Base-by-base conservation (phyloP, 2,797 vertebrate genomes). In the Silurus aristotelis region DNA sequence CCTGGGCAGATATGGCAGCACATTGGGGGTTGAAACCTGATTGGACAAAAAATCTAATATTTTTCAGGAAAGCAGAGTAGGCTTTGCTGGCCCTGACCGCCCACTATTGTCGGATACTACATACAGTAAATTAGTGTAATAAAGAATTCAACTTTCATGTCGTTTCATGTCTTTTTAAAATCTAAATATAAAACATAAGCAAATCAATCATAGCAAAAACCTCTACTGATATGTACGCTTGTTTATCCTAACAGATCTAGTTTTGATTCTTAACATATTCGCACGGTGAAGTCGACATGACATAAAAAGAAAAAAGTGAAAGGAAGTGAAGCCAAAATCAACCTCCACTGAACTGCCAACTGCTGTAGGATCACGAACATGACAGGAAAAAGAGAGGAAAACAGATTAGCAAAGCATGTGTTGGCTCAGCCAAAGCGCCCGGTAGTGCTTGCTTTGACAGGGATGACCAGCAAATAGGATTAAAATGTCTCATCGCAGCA, bases 381-480 rank as follows among this genome's bases (percentile, higher is more conserved):
- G 25, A 19, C 48, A 82, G 80, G 27, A 58, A 70, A 70, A 58
- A 68, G 66, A 13, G 52, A 58, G 48, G 80, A 58, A 38, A 43
- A 82, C 80, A 70, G 80, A 82, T 70, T 82, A 82, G 60, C 63
- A 4, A 82, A 70, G 80, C 46, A 55, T 84, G 71, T 66, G 71
- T 55, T 83, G 19, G 43, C 61, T 64, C 17, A 38, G 58, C 15
- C 70, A 64, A 64, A 61, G 22, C 46, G 19, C 72, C 27, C 38
- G 6, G 60, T 13, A 80, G 56, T 25, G 56, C 78, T 27, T 66
- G 71, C 27, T 82, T 75, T 82, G 27, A 76, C 70, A 76, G n/a
- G 48, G 12, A 38, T 85, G 70, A 81, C 79, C 63, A 66, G 56
- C 63, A 77, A 84, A 77, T 85, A 82, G 79, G 79, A 85, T 75